Evolutionary conservation across 2,888 invertebrate genomes (phyloP).

Genomic region (Lissocephala sabroskyi): DNA sequence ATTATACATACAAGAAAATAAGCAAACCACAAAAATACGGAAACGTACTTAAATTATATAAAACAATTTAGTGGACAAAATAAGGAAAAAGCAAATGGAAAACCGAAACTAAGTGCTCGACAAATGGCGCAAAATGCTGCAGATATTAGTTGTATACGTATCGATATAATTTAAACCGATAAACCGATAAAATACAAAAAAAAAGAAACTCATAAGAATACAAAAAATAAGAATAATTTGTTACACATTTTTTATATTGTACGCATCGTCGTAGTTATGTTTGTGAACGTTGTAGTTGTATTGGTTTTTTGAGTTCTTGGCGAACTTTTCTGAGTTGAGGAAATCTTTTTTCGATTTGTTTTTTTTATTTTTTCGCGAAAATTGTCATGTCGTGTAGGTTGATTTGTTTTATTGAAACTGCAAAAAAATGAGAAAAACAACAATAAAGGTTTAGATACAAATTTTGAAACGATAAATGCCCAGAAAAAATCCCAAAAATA

Average conservation of each 20-base stretch:
- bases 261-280: too few relatives aligned
- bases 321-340: too few relatives aligned
- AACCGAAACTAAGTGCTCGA: constrained; percentile 40
- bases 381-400: constrained; percentile 4
- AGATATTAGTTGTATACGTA: constrained; percentile 35
- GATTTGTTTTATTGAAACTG: constrained; percentile 59
- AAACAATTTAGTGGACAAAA: too few relatives aligned
- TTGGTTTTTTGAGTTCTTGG: too few relatives aligned
- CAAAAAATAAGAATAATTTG: constrained; percentile 11
- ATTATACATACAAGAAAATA: too few relatives aligned
- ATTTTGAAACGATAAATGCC: constrained; percentile 71
- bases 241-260: constrained; percentile 8
- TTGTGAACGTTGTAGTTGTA: too few relatives aligned
- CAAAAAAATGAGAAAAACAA: too few relatives aligned
- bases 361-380: not conserved
- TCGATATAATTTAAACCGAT: constrained; percentile 12
- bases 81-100: constrained; percentile 12
- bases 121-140: constrained; percentile 38
- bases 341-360: not conserved
- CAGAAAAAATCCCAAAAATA: constrained; percentile 14
- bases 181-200: constrained; percentile 1
- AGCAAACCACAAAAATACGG: constrained; percentile 15
- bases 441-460: constrained; percentile 73
- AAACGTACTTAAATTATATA: constrained; percentile 1
- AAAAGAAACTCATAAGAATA: not conserved